phyloP scores from a whole-genome alignment of 2,888 invertebrate genomes.

The Emmelina monodactyla region DNA sequence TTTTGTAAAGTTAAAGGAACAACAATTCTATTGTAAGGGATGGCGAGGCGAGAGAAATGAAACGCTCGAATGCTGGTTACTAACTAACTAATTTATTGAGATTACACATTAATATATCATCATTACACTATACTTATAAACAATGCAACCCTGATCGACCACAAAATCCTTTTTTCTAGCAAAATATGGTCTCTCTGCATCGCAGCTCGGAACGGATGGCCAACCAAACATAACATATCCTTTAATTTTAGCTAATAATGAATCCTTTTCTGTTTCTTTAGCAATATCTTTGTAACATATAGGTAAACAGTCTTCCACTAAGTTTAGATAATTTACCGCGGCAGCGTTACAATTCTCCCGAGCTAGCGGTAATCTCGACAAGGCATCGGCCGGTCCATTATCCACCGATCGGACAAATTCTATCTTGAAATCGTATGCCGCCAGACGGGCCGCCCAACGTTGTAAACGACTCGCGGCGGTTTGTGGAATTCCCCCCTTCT shows the following conservation, averaged over 20 bases:
- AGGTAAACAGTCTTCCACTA: conserved; percentile 6
- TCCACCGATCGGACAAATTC: background rate
- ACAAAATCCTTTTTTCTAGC: conserved; percentile 8
- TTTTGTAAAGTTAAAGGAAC: background rate
- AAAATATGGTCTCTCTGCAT: conserved; percentile 10
- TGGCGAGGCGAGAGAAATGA: no score
- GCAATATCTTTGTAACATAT: background rate
- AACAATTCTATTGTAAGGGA: no score
- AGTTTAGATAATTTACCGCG: background rate
- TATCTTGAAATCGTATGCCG: background rate
- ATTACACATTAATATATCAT: no score
- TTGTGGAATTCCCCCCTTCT: no score
- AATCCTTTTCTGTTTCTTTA: conserved; percentile 7
- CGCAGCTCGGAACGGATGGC: conserved; percentile 12
- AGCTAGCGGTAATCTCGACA: conserved; percentile 9
- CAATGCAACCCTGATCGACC: conserved; percentile 7
- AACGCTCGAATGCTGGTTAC: no score
- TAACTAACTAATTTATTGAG: no score
- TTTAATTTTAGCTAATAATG: conserved; percentile 13
- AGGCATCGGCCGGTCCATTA: conserved; percentile 15
- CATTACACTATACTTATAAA: conserved; percentile 7
- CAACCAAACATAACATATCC: conserved; percentile 16
- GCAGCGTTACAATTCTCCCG: background rate
- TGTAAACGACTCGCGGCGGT: background rate
- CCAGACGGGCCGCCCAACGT: background rate